Base-by-base conservation (phyloP, 2,113 vertebrate genomes). In the Cairina moschata region DNA sequence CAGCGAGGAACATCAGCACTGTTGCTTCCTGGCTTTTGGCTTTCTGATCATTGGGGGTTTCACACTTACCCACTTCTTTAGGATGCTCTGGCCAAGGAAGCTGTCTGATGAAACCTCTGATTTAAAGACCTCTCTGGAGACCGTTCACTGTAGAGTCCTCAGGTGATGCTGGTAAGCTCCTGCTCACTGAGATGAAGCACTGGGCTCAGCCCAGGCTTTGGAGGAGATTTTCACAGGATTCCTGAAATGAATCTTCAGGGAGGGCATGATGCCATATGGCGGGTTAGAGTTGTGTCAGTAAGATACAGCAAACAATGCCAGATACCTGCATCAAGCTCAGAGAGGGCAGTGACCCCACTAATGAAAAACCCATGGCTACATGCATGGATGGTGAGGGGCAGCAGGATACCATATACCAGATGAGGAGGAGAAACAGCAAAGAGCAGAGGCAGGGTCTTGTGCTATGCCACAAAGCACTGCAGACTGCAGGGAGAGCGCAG, bases 401-500 rank as follows among this genome's bases (percentile, higher is more conserved):
- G 31, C 34, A 63, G 17, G 65, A 17, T 12, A 3, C n/a, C 5
- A 21, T 22, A 21, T 7, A 40, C 29, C 6, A 1, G 4, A 17
- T 15, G 52, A 66, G 63, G 71, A 63, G 5, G 26, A 74, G n/a
- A 20, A 72, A 16, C 11, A 68, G 36, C 21, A 40, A 67, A 56
- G 15, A 42, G 8, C 25, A 36, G 28, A 55, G 56, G 28, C 15
- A 48, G 29, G n/a, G 48, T 36, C 34, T 36, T 25, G 60, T 14
- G 26, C 55, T 18, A 17, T 29, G 29, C 18, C 48, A 4, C 0
- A 1, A 29, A 71, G 77, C 23, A 31, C 8, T 0, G 13, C 17
- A 23, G 58, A 21, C 3, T 5, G 32, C 17, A 20, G 1, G 0
- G 38, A 25, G 62, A 29, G 32, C 3, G 0, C 0, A 0, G 66